Base-by-base conservation (phyloP, 2,113 vertebrate genomes). In the Neopipo cinnamomea region DNA sequence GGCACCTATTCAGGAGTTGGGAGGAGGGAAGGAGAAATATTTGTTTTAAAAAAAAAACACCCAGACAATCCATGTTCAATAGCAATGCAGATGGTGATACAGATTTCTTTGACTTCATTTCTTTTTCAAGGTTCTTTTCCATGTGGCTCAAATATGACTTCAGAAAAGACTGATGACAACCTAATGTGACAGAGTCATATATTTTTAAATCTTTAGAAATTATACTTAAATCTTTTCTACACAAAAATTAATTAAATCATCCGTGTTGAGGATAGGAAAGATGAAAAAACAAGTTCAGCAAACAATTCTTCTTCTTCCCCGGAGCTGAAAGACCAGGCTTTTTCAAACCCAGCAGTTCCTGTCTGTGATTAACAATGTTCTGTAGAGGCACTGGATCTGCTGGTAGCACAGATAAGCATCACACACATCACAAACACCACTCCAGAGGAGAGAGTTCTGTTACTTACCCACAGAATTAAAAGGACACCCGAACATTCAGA, bases 361-460 rank as follows among this genome's bases (percentile, higher is more conserved):
- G 20, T 20, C 2, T 31, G 31, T 28, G 39, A 28, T 30, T 47
- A 46, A 13, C 39, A 49, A 5, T 0, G 2, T 5, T 35, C 24
- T 68, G 33, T 14, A 68, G 53, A 46, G 77, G 35, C 35, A 27
- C 33, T 65, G 4, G 6, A 17, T 41, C 14, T 70, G 55, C 73
- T 70, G 31, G n/a, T 44, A 61, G 50, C 28, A 27, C 3, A 87
- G 30, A 13, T 1, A 3, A 61, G 6, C 25, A 19, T 37, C 80
- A 28, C 18, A 33, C 46, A 41, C 31, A 20, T 5, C 30, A 25
- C 42, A 14, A 53, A 18, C 8, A 5, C 39, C 9, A 2, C 16
- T 20, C 21, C 46, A 70, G 49, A 77, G n/a, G 25, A 33, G 59
- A n/a, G 27, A 55, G n/a, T 77, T 66, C 39, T 56, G 21, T 9